phyloP scores from a whole-genome alignment of 2,888 invertebrate genomes.

The Aspidapion aeneum region DNA sequence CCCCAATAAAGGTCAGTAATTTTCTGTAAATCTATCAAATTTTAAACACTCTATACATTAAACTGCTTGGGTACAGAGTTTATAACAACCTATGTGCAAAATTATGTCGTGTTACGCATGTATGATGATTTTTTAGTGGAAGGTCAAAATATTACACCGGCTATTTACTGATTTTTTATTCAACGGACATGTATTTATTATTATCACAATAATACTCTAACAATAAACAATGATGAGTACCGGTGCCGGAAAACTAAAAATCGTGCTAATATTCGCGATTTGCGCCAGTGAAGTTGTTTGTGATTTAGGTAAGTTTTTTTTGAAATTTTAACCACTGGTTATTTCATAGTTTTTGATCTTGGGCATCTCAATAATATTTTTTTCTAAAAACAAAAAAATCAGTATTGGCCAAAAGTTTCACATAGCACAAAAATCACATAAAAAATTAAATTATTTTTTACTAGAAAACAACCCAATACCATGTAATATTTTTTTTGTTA shows the following conservation, averaged over 20 bases:
- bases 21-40: too few relatives aligned
- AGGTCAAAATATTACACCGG: slow-evolving; percentile 40
- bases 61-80: too few relatives aligned
- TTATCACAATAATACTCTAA: slow-evolving; percentile 27
- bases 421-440: too few relatives aligned
- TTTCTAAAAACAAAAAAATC: too few relatives aligned
- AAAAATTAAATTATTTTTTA: too few relatives aligned
- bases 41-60: too few relatives aligned
- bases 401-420: too few relatives aligned
- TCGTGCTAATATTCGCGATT: slow-evolving; percentile 22
- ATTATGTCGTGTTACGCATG: slow-evolving; percentile 38
- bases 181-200: slow-evolving; percentile 20
- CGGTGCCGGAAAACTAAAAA: slow-evolving; percentile 24
- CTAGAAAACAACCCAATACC: too few relatives aligned
- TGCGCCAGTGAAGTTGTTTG: slow-evolving; percentile 18
- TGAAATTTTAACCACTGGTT: background rate
- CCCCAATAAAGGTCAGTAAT: too few relatives aligned
- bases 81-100: too few relatives aligned
- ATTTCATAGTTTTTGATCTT: slow-evolving; percentile 8
- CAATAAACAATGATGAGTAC: slow-evolving; percentile 27
- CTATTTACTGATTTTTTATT: slow-evolving; percentile 34
- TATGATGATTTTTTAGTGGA: slow-evolving; percentile 43
- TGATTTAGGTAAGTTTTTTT: slow-evolving; percentile 26
- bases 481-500: too few relatives aligned
- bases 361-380: slow-evolving; percentile 4